Base-by-base conservation (phyloP, 1,140 invertebrate species). In the Hesperophylax magnus region DNA sequence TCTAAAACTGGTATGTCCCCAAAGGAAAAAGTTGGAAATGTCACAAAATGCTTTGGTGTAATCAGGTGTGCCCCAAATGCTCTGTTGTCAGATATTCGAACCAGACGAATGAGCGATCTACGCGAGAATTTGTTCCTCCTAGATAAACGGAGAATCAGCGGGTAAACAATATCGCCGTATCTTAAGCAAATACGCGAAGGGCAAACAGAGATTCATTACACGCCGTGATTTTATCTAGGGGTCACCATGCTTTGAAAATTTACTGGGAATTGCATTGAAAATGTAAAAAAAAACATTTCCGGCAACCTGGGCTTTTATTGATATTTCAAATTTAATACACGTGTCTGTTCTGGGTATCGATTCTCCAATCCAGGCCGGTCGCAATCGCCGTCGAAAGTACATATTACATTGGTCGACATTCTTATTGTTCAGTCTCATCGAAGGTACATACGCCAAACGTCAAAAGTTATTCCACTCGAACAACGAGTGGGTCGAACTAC, bases 141-240 rank as follows among this genome's bases (percentile, higher is more conserved):
- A n/a, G 27, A 67, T 67, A 27, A 67, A 31, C 27, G 63, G 15
- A 58, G 27, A 67, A 67, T 67, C 24, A 58, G 18, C 63, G 63
- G 63, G 63, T 67, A 67, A 67, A 27, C 27, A 27, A 67, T 67
- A 67, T 39, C 63, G 63, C 63, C 63, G 31, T 67, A 17, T 67
- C 63, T 67, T 27, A 27, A 67, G 7, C 27, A 67, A 67, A 67
- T 31, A 67, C 27, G 27, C 18, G 17, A 31, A 34, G 17, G 1
- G 63, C 27, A 67, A 67, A 67, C 63, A 67, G 17, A 67, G 63
- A 14, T 34, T n/a, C 63, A 39, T 15, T 2, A 67, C 3, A 67
- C 14, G 63, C 1, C 9, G 56, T 20, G 56, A n/a, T 58, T n/a
- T 58, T 18, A 58, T 0, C 6, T 22, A n/a, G 56, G n/a, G n/a